Percentiles rank a stretch among this genome's conserved stretches.
phyloP scores from a whole-genome alignment of 2,888 invertebrate genomes.

The Perithous albicinctus region DNA sequence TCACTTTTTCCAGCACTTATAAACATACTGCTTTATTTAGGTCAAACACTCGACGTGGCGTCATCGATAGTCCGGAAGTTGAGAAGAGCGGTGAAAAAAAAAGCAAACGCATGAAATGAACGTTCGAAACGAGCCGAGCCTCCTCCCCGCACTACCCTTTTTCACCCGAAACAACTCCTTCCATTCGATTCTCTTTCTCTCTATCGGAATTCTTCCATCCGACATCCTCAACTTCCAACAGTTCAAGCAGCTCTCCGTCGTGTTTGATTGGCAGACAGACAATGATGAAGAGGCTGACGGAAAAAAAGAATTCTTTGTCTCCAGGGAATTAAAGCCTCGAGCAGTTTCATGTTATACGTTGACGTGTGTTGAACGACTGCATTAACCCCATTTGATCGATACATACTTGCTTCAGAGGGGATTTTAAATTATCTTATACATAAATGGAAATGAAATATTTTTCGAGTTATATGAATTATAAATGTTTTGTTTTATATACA shows the following conservation, averaged over 20 bases:
- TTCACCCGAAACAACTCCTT: conserved; percentile 8
- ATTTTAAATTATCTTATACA: background rate
- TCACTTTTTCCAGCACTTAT: background rate
- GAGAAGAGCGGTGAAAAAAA: no score
- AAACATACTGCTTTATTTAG: background rate
- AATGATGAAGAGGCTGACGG: background rate
- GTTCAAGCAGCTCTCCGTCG: background rate
- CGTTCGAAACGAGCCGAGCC: background rate
- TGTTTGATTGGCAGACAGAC: background rate
- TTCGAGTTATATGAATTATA: no score
- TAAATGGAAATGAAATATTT: background rate
- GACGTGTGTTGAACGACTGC: conserved; percentile 6
- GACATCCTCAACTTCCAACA: conserved; percentile 4
- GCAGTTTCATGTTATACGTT: background rate
- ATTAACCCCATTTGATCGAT: background rate
- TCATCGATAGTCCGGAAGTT: conserved; percentile 4
- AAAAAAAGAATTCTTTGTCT: background rate
- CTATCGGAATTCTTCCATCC: conserved; percentile 1
- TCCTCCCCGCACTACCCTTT: background rate
- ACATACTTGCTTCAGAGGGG: background rate
- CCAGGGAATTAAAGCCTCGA: background rate
- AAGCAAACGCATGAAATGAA: background rate
- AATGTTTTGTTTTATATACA: no score
- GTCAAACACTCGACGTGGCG: background rate
- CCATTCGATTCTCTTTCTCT: background rate